These are phyloP conservation scores for Nyctibius bracteatus DNA, from an alignment of 2,113 vertebrate species.

Conservation along the genomic window DNA sequence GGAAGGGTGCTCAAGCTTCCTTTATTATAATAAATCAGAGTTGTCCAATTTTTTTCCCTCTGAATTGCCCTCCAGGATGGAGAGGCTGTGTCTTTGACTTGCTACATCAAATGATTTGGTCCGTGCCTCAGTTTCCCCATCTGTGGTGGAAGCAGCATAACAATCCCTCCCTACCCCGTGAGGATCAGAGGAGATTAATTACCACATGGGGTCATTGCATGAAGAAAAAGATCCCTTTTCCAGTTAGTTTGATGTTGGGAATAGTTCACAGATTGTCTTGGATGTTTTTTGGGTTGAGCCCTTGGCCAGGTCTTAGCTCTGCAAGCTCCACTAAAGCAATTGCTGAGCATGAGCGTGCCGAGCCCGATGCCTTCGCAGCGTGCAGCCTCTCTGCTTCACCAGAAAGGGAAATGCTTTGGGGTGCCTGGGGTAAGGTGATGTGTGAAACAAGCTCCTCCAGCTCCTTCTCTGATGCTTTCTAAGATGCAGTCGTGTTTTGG, in stretches of 20 bases:
- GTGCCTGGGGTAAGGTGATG: neutral
- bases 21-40: neutral
- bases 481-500: rapidly evolving
- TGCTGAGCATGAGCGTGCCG: rapidly evolving
- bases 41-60: too few relatives aligned
- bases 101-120: rapidly evolving
- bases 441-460: neutral
- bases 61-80: neutral
- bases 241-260: neutral
- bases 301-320: neutral
- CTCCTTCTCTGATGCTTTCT: neutral
- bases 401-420: neutral
- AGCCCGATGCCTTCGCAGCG: rapidly evolving
- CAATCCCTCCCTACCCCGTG: rapidly evolving
- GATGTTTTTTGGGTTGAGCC: neutral
- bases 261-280: neutral
- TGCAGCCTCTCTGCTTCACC: neutral
- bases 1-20: neutral
- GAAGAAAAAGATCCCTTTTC: neutral
- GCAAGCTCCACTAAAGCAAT: neutral
- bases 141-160: neutral
- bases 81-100: neutral
- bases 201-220: neutral
- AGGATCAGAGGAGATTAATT: neutral
- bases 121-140: neutral